Percentiles rank a stretch among this genome's conserved stretches.
These are phyloP conservation scores for Tetramorium alpestre DNA, from an alignment of 1,140 invertebrate genomes.

Conservation along the genomic window DNA sequence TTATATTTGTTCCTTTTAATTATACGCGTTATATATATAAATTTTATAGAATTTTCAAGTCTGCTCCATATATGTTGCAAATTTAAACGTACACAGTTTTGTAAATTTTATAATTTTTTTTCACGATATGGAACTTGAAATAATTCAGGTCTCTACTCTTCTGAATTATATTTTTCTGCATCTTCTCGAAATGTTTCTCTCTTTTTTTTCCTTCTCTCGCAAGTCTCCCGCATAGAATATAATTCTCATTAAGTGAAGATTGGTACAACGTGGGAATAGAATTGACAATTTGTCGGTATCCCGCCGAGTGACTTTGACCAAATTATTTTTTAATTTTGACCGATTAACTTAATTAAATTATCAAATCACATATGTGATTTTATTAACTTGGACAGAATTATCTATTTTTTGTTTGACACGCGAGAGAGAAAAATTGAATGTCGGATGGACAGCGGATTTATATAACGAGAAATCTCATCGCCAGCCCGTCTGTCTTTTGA, in stretches of 20 bases:
- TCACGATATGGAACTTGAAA: not conserved
- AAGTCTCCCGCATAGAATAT: not conserved
- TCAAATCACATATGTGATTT: not conserved
- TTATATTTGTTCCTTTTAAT: not conserved
- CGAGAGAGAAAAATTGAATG: not conserved
- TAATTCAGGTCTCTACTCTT: not conserved
- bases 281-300: not conserved
- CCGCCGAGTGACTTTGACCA: not conserved
- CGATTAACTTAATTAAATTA: not conserved
- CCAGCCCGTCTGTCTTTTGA: not conserved
- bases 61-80: not conserved
- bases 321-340: not conserved
- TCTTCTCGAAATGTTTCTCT: not conserved
- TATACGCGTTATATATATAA: not conserved
- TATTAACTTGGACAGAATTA: not conserved
- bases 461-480: not conserved
- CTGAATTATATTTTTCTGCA: not conserved
- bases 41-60: not conserved
- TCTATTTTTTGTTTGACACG: not conserved
- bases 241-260: not conserved
- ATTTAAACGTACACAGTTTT: not conserved
- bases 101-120: not conserved
- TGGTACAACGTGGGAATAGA: not conserved
- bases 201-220: not conserved
- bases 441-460: not conserved